Evolutionary conservation across 2,888 invertebrate genomes (phyloP), one percentile per base, ranked within the genome.

Genomic region (Drosophila cracens): DNA sequence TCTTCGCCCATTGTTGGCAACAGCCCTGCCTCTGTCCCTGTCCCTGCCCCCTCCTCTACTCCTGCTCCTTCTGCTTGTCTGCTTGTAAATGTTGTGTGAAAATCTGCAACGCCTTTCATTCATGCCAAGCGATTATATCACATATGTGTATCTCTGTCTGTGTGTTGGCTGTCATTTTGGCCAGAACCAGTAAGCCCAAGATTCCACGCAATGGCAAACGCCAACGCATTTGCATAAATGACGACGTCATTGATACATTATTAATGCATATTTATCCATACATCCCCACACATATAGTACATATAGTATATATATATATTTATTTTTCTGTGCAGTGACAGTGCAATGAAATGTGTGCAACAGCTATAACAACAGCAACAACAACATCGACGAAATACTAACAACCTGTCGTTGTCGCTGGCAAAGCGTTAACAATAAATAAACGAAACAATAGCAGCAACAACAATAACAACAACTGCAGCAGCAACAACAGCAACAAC

Each of bases 331-430:
- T 63, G 60, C 57, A 71, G 76, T 89, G 79, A 67, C 76, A 83
- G 76, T 81, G 88, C 75, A 90, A 81, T 86, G 83, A 83, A 83
- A 88, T 87, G 81, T 86, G 81, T 87, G 64, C 74, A 74, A 68
- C 59, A 68, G 48, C 62, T 49, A 74, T 67, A 67, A 21, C 43
- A 43, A 43, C 63, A 60, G 13, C 74, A 72, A 33, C 40, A 73
- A 57, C 57, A 61, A 58, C 53, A 57, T 52, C 65, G 64, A 52
- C 63, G 60, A 72, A 68, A 70, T 74, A 76, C 84, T 83, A 90
- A 87, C 87, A 87, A 90, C 90, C 89, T 90, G 87, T 90, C 84
- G 84, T 74, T 77, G 73, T 83, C 70, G 87, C 84, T 89, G 89
- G 79, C 84, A 78, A 80, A 87, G 87, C 89, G 81, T 80, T 87